These are phyloP conservation scores for Anolis apletophallus DNA, from an alignment of 2,797 vertebrate species.

Conservation along the genomic window DNA sequence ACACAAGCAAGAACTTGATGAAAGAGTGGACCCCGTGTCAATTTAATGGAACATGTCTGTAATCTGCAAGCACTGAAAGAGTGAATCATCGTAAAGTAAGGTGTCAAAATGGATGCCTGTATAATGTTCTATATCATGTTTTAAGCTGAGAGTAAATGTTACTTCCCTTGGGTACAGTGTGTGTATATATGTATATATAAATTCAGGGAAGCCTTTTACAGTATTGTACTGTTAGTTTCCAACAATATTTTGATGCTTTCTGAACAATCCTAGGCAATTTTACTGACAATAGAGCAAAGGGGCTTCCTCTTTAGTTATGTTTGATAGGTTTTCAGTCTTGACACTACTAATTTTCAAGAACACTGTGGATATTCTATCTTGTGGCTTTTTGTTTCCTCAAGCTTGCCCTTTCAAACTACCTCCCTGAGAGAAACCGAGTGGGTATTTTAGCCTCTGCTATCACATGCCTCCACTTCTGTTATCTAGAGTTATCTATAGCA, in stretches of 20 bases:
- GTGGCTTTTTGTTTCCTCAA: background rate
- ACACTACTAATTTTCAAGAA: background rate
- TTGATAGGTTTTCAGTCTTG: background rate
- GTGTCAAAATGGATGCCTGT: too few species aligned
- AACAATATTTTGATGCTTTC: background rate
- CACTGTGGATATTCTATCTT: background rate
- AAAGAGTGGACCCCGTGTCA: too few species aligned
- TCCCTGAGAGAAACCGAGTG: constrained; percentile 35
- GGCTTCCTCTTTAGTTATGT: background rate
- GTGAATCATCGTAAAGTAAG: too few species aligned
- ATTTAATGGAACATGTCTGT: too few species aligned
- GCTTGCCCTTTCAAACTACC: constrained; percentile 32
- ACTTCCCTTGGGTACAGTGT: background rate
- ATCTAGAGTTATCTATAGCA: constrained; percentile 63
- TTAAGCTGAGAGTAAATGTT: background rate
- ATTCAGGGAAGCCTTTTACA: background rate
- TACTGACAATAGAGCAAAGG: background rate
- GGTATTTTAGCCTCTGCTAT: constrained; percentile 59
- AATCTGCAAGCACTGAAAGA: too few species aligned
- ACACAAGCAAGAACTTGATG: too few species aligned
- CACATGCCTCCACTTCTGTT: constrained; percentile 56
- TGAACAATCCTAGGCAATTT: background rate
- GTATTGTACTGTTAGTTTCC: background rate
- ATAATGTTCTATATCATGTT: too few species aligned
- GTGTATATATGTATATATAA: background rate